phyloP scores from a whole-genome alignment of 1,140 invertebrate genomes.

The Amphibalanus amphitrite region DNA sequence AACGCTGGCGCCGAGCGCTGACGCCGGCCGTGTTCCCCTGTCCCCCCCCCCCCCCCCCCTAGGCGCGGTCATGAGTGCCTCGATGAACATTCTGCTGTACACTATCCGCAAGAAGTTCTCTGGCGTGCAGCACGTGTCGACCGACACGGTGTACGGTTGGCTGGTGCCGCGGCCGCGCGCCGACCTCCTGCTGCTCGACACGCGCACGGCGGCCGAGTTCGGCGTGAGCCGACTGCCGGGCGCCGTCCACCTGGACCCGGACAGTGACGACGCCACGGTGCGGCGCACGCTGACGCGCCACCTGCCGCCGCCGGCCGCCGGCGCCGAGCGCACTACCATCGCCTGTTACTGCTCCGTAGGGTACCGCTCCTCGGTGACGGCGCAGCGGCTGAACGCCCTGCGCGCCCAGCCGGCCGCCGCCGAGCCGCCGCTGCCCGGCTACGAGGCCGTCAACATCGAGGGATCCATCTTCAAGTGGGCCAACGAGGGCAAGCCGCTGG shows the following conservation, averaged over 20 bases:
- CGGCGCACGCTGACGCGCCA: neutral
- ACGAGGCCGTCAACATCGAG: conserved; percentile 9
- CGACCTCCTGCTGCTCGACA: conserved; percentile 5
- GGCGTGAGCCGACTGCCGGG: conserved; percentile 8
- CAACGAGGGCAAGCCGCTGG: conserved; percentile 2
- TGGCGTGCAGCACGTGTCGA: neutral
- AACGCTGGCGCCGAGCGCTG: too few species aligned
- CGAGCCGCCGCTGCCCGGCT: neutral
- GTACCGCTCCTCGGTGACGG: conserved; percentile 10
- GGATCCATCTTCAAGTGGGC: conserved; percentile 12
- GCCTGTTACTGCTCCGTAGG: conserved; percentile 11
- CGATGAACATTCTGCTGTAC: neutral
- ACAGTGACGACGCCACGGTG: neutral
- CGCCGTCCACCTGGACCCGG: conserved; percentile 9
- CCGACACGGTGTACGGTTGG: neutral
- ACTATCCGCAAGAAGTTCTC: neutral
- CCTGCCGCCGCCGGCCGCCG: neutral
- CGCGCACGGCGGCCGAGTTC: conserved; percentile 7
- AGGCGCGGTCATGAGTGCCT: neutral
- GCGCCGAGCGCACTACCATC: neutral
- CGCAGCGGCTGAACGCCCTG: conserved; percentile 6
- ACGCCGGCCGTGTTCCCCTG: neutral
- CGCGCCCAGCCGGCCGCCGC: neutral
- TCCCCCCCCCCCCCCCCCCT: too few species aligned
- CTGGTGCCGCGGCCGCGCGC: neutral